These are phyloP conservation scores for Himalopsyche phryganea DNA, from an alignment of 1,140 invertebrate genomes.

Conservation along the genomic window DNA sequence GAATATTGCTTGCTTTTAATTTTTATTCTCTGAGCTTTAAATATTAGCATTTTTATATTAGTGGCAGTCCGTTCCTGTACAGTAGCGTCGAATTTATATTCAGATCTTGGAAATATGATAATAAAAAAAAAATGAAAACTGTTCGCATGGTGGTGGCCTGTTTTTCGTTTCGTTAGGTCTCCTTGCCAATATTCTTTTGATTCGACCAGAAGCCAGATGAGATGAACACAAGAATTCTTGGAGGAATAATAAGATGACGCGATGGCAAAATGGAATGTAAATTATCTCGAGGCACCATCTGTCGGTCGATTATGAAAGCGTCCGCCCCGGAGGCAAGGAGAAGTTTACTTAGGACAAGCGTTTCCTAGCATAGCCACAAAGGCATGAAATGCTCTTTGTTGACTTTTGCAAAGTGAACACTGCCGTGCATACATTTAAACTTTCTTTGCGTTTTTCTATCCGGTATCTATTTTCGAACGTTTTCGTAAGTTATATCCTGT, in stretches of 20 bases:
- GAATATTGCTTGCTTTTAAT: too few species aligned
- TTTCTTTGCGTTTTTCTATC: background rate
- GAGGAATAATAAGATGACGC: constrained; percentile 13
- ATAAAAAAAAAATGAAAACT: background rate
- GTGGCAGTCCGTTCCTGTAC: too few species aligned
- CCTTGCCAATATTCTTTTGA: constrained; percentile 10
- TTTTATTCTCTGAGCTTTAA: too few species aligned
- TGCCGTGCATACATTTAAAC: constrained; percentile 9
- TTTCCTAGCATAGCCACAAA: constrained; percentile 6
- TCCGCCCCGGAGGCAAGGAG: constrained; percentile 1
- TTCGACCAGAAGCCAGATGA: constrained; percentile 7
- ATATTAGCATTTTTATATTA: too few species aligned
- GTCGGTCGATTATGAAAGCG: constrained; percentile 27
- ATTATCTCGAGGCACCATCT: constrained; percentile 27
- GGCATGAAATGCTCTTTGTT: constrained; percentile 28
- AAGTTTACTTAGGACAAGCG: constrained; percentile 25
- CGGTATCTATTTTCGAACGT: too few species aligned
- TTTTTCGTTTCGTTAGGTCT: constrained; percentile 4
- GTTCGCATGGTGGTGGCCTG: constrained; percentile 1
- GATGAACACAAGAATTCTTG: constrained; percentile 7
- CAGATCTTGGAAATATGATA: constrained; percentile 7
- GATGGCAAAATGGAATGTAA: constrained; percentile 27
- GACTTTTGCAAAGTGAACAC: constrained; percentile 31
- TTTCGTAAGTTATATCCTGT: too few species aligned
- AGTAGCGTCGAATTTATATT: constrained; percentile 16